Base-by-base conservation (phyloP, 2,113 vertebrate species). In the Polypterus senegalus region DNA sequence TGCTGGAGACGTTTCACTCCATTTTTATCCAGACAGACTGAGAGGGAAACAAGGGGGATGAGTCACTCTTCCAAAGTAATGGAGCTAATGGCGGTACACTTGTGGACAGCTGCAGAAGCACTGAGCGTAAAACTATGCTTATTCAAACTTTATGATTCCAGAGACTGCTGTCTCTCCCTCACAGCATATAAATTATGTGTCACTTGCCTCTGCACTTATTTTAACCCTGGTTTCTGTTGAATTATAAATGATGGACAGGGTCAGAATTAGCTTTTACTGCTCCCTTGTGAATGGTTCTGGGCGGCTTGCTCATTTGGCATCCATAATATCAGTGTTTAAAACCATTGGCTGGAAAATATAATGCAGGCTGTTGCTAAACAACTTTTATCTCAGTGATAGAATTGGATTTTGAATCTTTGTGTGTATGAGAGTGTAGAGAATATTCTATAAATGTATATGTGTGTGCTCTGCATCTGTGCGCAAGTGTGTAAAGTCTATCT, bases 191-290 rank as follows among this genome's bases (percentile, higher is more conserved):
- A 91, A 89, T 83, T 75, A 86, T 81, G 72, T 55, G 81, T 77
- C 66, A 46, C 76, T 81, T 69, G 77, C 74, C 74, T 66, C 1
- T 88, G 89, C 85, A 92, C 92, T 92, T 81, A 76, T 79, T 84
- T 80, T 87, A 87, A 94, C 91, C 89, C 86, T 81, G 83, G 75
- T 85, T 91, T 86, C 79, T 78, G 61, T 75, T 95, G 86, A 88
- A 93, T 93, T 88, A 93, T 96, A 88, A 70, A 93, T 88, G 82
- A 86, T 73, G 66, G 76, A 88, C 83, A 86, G 79, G 85, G 76
- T 86, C 74, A 77, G 74, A 69, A 79, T 82, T 86, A 84, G 86
- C 89, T 89, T 88, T 89, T 86, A 82, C 85, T 76, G 83, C 61
- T 89, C 88, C 87, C 87, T 71, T 58, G 85, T 73, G 87, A 63